Evolutionary conservation across 2,113 vertebrate species (phyloP).

Genomic region (Corythornis cristatus): DNA sequence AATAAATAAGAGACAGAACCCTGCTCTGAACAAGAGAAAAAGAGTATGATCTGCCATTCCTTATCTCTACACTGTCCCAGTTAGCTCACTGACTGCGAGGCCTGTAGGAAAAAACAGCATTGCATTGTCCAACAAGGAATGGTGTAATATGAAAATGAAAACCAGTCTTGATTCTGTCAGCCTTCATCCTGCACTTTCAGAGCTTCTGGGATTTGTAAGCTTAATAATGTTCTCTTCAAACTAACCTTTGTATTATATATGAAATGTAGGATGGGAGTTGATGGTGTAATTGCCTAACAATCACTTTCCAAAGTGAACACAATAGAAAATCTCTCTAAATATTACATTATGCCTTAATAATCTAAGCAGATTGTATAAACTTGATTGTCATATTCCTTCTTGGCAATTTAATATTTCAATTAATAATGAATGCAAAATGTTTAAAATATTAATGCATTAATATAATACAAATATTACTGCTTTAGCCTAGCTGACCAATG

Average conservation of each 20-base stretch:
- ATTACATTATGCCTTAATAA: slow-evolving; percentile 51
- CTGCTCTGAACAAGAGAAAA: background rate
- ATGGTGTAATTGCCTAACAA: background rate
- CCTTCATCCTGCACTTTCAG: background rate
- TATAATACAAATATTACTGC: background rate
- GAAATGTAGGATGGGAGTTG: background rate
- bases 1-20: background rate
- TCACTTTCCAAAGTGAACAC: background rate
- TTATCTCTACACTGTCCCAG: background rate
- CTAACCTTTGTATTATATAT: background rate
- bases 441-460: slow-evolving; percentile 51
- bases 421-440: slow-evolving; percentile 61
- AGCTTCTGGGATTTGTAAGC: background rate
- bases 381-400: slow-evolving; percentile 57
- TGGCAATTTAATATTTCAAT: slow-evolving; percentile 38
- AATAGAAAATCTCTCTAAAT: slow-evolving; percentile 37
- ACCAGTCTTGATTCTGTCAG: background rate
- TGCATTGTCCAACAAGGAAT: background rate
- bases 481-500: slow-evolving; percentile 37
- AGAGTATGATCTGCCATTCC: accelerated
- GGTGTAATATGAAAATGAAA: background rate
- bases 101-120: background rate
- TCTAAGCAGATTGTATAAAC: slow-evolving; percentile 35
- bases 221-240: background rate
- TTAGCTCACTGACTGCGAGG: background rate